Base-by-base conservation (phyloP, 1,140 invertebrate species). In the Phymastichus coffea region DNA sequence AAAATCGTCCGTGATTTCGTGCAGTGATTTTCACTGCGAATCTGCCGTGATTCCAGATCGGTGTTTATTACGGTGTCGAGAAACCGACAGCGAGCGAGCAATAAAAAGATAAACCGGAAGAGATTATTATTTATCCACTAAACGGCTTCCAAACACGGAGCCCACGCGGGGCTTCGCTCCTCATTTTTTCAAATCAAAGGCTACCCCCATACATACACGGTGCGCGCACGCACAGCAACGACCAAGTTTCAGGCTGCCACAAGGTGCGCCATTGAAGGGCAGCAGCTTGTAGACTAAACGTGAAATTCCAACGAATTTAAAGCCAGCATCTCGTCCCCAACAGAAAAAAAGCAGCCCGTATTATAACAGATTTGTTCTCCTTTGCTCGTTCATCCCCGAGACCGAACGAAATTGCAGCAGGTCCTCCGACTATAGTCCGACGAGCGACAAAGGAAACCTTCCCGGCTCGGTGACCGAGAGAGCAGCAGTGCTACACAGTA, bases 331-430 rank as follows among this genome's bases (percentile, higher is more conserved):
- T 3, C 20, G 17, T 15, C 6, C 38, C 22, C 44, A 1, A 12
- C 2, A 48, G 2, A 47, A 47, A 30, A 56, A 33, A 56, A 47
- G 25, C 8, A 20, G 35, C 57, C 48, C 57, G 49, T 60, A 54
- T 57, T 48, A 59, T 40, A 47, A 38, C 10, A 46, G 20, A 52
- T 59, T 46, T 51, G n/a, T 40, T 51, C 33, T 44, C 38, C 20
- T 7, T n/a, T n/a, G n/a, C n/a, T 46, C n/a, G 10, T 15, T 40
- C 23, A 22, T 37, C 22, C 49, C 38, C 51, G 35, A 43, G 10
- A 28, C n/a, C n/a, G n/a, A n/a, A n/a, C n/a, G n/a, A 48, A 60
- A 60, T 60, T 53, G 59, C 59, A 70, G 62, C 72, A 74, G 72
- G 69, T 74, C 61, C 64, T 67, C 61, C 20, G 57, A 54, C 40